Percentiles rank a stretch among this genome's conserved stretches.
Conservation (phyloP, 2,113 vertebrate genomes). For the Stercorarius parasiticus region DNA sequence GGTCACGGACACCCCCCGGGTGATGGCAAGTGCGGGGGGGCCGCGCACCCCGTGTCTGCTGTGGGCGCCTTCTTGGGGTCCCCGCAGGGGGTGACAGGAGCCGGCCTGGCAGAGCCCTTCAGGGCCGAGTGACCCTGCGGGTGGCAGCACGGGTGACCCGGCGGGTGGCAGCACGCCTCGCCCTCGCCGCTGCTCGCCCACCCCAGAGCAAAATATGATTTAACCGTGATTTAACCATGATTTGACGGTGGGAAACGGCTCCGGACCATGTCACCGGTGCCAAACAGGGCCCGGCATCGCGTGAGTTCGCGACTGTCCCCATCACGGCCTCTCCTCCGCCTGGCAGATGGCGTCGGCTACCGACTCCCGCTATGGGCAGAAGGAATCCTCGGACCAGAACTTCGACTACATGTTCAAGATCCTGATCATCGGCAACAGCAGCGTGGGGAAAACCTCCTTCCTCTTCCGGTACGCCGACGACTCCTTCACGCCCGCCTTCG, state of each 20-base stretch:
- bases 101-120: not conserved
- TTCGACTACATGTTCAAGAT: conserved; percentile 93
- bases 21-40: not conserved
- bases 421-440: conserved; percentile 90
- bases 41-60: rapidly evolving
- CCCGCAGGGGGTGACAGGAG: not conserved
- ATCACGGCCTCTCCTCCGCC: not conserved
- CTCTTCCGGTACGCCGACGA: conserved; percentile 91
- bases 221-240: not conserved
- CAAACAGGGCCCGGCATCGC: rapidly evolving
- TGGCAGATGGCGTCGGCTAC: conserved; percentile 93
- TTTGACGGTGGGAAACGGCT: rapidly evolving
- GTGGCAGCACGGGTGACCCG: not conserved
- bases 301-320: not conserved
- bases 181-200: too few species aligned
- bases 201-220: rapidly evolving
- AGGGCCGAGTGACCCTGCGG: not conserved
- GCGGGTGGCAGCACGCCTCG: not conserved
- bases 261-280: rapidly evolving
- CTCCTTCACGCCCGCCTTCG: conserved; percentile 87
- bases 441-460: conserved; percentile 88
- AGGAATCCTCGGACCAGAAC: conserved; percentile 87
- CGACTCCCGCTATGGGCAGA: conserved; percentile 88
- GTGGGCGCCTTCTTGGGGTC: not conserved
- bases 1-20: rapidly evolving